Evolutionary conservation across 2,797 vertebrate species (phyloP).

Genomic region (Sebastes nivosus): DNA sequence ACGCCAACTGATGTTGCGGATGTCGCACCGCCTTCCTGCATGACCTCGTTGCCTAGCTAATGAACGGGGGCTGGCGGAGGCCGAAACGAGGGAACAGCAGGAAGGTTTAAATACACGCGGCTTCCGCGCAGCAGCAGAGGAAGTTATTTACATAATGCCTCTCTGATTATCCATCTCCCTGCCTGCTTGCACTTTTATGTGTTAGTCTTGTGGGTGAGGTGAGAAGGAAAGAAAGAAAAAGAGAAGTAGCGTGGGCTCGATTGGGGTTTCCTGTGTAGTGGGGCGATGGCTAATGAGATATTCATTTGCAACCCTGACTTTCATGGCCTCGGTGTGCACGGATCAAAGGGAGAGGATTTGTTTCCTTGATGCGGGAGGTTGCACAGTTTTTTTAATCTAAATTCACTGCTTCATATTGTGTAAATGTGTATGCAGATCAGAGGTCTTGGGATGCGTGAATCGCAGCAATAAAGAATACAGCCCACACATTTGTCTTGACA

Average conservation of each 20-base stretch:
- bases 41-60: constrained; percentile 53
- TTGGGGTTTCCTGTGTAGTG: constrained; percentile 38
- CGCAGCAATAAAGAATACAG: background rate
- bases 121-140: constrained; percentile 37
- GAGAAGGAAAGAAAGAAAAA: constrained; percentile 14
- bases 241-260: background rate
- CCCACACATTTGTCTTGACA: background rate
- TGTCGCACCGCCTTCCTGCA: background rate
- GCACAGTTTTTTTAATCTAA: background rate
- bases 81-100: constrained; percentile 51
- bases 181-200: constrained; percentile 51
- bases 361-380: constrained; percentile 10
- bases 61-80: constrained; percentile 34
- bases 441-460: background rate
- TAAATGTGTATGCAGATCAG: constrained; percentile 2
- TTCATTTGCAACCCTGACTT: constrained; percentile 47
- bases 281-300: constrained; percentile 54
- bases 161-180: constrained; percentile 48
- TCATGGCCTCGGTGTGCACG: constrained; percentile 30
- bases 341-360: constrained; percentile 46
- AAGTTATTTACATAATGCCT: constrained; percentile 70
- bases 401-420: background rate
- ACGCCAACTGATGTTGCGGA: constrained; percentile 26
- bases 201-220: constrained; percentile 28
- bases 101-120: constrained; percentile 60